Conservation (phyloP, 1,140 invertebrate species). For the Hycleus phaleratus region DNA sequence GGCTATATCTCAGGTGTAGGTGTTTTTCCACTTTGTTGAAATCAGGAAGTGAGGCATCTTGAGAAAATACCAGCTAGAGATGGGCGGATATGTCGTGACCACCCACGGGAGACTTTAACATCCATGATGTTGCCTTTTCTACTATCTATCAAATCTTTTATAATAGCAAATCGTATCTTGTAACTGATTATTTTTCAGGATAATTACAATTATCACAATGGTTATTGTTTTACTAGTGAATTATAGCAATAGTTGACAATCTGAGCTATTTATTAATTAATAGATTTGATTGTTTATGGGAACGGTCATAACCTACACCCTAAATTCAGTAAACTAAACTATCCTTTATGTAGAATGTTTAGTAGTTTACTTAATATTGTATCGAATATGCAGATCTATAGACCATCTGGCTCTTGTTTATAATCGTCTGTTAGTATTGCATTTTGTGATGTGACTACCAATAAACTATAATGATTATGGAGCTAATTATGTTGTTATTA, state of each 20-base stretch:
- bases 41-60: constrained; percentile 9
- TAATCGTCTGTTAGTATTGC: background rate
- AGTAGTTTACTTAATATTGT: constrained; percentile 1
- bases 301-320: no score
- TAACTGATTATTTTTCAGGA: no score
- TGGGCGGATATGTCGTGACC: constrained; percentile 10
- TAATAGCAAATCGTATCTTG: no score
- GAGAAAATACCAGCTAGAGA: background rate
- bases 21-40: background rate
- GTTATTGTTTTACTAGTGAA: no score
- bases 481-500: constrained; percentile 2
- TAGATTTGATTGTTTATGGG: constrained; percentile 1
- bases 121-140: no score
- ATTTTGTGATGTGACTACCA: background rate
- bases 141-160: no score
- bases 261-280: background rate
- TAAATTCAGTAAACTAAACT: background rate
- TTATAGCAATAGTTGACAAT: no score
- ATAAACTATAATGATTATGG: constrained; percentile 1
- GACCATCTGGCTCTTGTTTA: constrained; percentile 6
- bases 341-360: constrained; percentile 2
- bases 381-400: background rate
- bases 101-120: constrained; percentile 6
- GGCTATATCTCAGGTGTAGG: background rate
- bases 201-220: no score